A percentile compares a stretch with the other conserved stretches of the same genome.
Evolutionary conservation across 2,797 vertebrate genomes (phyloP).

Genomic region (Eulemur coronatus): DNA sequence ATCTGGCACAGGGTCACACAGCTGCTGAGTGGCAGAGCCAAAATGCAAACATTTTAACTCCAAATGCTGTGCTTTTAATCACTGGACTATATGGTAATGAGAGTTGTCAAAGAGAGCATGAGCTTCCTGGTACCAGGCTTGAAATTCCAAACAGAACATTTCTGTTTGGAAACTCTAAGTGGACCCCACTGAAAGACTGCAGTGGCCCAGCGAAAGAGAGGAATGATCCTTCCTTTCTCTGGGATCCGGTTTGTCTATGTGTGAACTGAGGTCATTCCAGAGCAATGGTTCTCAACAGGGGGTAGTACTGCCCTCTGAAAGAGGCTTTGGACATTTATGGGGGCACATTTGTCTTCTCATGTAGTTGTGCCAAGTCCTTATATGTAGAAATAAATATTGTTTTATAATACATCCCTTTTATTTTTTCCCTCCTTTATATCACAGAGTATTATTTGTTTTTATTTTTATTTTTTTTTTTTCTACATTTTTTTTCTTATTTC

Average conservation of each 20-base stretch:
- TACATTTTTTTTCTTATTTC: too few relatives aligned
- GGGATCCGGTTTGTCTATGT: neutral
- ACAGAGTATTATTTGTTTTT: neutral
- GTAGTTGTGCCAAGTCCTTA: neutral
- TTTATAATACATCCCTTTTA: neutral
- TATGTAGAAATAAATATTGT: conserved; percentile 14
- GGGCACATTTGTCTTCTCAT: neutral
- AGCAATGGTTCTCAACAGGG: neutral
- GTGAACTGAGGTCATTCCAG: neutral
- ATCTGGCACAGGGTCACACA: neutral
- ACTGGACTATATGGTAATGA: neutral
- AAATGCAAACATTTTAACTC: neutral
- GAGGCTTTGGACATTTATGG: neutral
- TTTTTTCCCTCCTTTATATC: neutral
- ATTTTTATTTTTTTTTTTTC: neutral
- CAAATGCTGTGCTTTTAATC: neutral
- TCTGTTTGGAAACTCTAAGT: neutral
- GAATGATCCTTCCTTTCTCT: neutral
- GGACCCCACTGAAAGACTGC: neutral
- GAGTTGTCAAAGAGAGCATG: neutral
- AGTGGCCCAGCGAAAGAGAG: neutral
- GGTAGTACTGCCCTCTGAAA: neutral
- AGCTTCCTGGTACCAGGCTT: neutral
- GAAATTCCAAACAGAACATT: neutral
- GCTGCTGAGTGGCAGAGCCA: neutral